Conservation (phyloP, 1,140 invertebrate species). For the Papilio aristodemus region DNA sequence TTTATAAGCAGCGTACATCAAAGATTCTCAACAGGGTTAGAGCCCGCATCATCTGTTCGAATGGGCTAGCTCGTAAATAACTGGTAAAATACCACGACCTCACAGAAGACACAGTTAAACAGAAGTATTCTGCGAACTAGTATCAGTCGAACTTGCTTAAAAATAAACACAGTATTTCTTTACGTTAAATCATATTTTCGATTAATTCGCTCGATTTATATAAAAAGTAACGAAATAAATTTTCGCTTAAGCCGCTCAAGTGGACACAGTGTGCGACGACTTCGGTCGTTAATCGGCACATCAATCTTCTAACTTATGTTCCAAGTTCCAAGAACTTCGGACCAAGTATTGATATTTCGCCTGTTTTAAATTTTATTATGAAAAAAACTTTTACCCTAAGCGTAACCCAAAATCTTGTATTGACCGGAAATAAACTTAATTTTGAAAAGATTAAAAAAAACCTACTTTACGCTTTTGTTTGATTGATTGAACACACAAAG, state of each 20-base stretch:
- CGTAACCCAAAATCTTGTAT: not conserved
- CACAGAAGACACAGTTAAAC: too few species aligned
- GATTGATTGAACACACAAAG: too few species aligned
- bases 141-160: too few species aligned
- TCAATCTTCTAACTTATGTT: constrained; percentile 16
- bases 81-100: too few species aligned
- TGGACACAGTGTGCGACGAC: constrained; percentile 14
- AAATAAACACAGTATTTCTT: not conserved
- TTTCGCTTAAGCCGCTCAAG: constrained; percentile 10
- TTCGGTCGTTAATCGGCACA: constrained; percentile 18
- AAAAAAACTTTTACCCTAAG: not conserved
- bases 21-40: too few species aligned
- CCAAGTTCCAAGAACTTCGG: constrained; percentile 2
- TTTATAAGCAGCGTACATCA: too few species aligned
- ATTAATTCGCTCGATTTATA: not conserved
- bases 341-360: constrained; percentile 7
- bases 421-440: too few species aligned
- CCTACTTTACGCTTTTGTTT: too few species aligned
- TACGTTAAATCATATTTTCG: not conserved
- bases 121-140: too few species aligned
- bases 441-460: too few species aligned
- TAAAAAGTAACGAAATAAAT: constrained; percentile 19
- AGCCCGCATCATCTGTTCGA: too few species aligned
- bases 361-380: constrained; percentile 10
- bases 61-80: too few species aligned